phyloP scores from a whole-genome alignment of 2,888 invertebrate species.

The Drosophila putrida region DNA sequence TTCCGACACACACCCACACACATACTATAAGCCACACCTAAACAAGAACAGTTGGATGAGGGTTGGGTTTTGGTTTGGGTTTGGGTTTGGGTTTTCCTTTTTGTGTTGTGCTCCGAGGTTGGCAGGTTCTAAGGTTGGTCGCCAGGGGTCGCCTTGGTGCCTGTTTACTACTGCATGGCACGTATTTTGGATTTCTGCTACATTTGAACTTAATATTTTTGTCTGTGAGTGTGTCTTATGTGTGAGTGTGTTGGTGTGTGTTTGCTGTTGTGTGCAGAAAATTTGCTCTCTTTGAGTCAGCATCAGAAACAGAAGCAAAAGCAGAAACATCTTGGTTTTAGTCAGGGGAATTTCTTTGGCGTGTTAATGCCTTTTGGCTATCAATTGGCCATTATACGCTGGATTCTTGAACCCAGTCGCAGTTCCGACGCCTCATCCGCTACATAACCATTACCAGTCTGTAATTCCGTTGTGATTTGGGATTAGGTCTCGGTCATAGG shows the following conservation, averaged over 20 bases:
- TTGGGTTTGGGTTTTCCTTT: slow-evolving; percentile 7
- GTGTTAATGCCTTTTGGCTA: slow-evolving; percentile 81
- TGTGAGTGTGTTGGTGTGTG: slow-evolving; percentile 11
- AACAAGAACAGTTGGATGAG: slow-evolving; percentile 33
- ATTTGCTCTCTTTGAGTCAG: slow-evolving; percentile 59
- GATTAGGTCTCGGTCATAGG: slow-evolving; percentile 67
- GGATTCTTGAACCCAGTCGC: slow-evolving; percentile 54
- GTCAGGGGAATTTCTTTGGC: slow-evolving; percentile 73
- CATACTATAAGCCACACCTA: slow-evolving; percentile 65
- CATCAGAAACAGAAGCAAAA: slow-evolving; percentile 25
- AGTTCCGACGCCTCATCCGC: slow-evolving; percentile 50
- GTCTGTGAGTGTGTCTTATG: slow-evolving; percentile 28
- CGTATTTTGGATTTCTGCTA: slow-evolving; percentile 80
- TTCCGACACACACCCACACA: slow-evolving; percentile 33
- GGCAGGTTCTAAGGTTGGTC: slow-evolving; percentile 36
- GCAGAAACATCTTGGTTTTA: slow-evolving; percentile 47
- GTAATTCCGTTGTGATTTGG: slow-evolving; percentile 81
- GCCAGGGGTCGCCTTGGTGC: slow-evolving; percentile 43
- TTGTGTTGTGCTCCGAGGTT: slow-evolving; percentile 9
- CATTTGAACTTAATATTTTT: slow-evolving; percentile 80
- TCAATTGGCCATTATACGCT: slow-evolving; percentile 79
- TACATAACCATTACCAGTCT: slow-evolving; percentile 75
- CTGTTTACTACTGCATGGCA: slow-evolving; percentile 77
- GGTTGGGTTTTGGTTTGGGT: slow-evolving; percentile 9
- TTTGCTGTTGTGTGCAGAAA: slow-evolving; percentile 41